Evolutionary conservation across 35 echinoderm and acorn worm species (phyloP), one percentile per base, ranked within the genome.

Genomic region (Ophioderma brevispina): DNA sequence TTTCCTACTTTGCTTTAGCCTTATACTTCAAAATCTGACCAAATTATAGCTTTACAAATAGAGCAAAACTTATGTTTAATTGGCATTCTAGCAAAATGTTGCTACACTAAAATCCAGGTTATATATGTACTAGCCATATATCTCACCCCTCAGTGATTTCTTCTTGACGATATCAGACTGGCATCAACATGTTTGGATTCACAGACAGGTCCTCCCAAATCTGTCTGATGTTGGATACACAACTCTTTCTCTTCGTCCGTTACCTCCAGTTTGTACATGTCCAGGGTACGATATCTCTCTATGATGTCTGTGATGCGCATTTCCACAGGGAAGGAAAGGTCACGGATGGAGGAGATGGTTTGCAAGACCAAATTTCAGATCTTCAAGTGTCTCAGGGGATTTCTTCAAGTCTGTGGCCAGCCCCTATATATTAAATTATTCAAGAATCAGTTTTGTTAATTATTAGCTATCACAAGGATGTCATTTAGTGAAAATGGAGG

Each of bases 111-210:
- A n/a, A n/a, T n/a, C n/a, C n/a, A n/a, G n/a, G n/a, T n/a, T n/a
- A n/a, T n/a, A n/a, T n/a, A n/a, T n/a, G n/a, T n/a, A n/a, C n/a
- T n/a, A n/a, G n/a, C n/a, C n/a, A n/a, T n/a, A n/a, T n/a, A n/a
- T n/a, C n/a, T n/a, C n/a, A n/a, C 84, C 95, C 97, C 88, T 99
- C 97, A 17, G 97, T 99, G 64, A 99, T 78, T 99, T 99, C 86
- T 90, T 99, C 91, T 99, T 99, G 87, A 99, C 97, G 17, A 99
- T 85, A 32, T 87, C 28, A 99, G 81, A 76, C 97, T 99, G 0
- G 97, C 97, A 86, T 99, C 97, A 6, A 99, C 97, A 75, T 99
- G 94, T 56, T 99, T 99, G 11, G 97, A 99, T 81, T 99, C 97
- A 64, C 95, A 38, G 85, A 93, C 90, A 31, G 95, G 88, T 28